These are phyloP conservation scores for Rosalia funebris DNA, from an alignment of 2,888 invertebrate genomes.

Conservation along the genomic window DNA sequence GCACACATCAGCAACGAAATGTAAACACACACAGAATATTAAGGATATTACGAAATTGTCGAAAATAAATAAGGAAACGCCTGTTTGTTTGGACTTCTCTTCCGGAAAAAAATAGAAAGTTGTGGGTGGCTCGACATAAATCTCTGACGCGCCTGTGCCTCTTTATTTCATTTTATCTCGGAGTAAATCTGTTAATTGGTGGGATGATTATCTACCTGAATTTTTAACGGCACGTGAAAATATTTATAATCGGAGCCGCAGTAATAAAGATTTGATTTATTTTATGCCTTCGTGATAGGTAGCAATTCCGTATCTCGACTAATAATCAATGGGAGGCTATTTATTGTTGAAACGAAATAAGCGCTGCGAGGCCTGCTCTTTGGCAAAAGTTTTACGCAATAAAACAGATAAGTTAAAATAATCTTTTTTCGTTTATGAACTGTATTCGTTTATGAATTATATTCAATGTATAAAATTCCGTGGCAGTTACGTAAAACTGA, in stretches of 20 bases:
- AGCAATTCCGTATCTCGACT: neutral
- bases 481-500: no score
- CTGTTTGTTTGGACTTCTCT: neutral
- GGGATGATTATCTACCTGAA: neutral
- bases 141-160: neutral
- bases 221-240: neutral
- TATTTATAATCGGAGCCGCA: neutral
- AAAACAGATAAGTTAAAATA: no score
- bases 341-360: neutral
- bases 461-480: no score
- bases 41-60: conserved; percentile 14
- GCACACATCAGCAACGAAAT: no score
- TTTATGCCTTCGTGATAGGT: neutral
- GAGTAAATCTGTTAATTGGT: neutral
- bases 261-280: neutral
- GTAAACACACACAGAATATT: no score
- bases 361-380: neutral
- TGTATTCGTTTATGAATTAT: no score
- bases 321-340: neutral
- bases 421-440: no score
- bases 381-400: no score
- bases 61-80: conserved; percentile 6
- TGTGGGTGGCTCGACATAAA: conserved; percentile 12
- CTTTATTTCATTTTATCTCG: neutral
- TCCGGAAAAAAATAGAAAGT: conserved; percentile 7